These are phyloP conservation scores for crab-eating macaque (Macaca fascicularis) DNA, from an alignment of 2,113 vertebrate genomes.

Conservation along the genomic window T2T-MFA8v1.1 NC_088388.1:98604001-98604500, in stretches of 20 bases:
- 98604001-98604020: not conserved
- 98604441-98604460: not conserved
- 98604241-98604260: not conserved
- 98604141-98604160: not conserved
- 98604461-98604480: not conserved
- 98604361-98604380: not conserved
- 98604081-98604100: not conserved
- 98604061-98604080: not conserved
- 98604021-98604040: not conserved
- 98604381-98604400: not conserved
- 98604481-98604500: not conserved
- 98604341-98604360: not conserved
- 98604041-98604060: not conserved
- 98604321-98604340: not conserved
- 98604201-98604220: not conserved
- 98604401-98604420: not conserved
- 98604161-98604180: not conserved
- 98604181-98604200: not conserved
- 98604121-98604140: not conserved
- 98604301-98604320: not conserved
- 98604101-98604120: not conserved
- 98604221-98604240: not conserved
- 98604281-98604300: not conserved
- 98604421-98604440: not conserved
- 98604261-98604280: not conserved